Conservation (phyloP, 1,140 invertebrate genomes). For the Pseudoatta argentina region DNA sequence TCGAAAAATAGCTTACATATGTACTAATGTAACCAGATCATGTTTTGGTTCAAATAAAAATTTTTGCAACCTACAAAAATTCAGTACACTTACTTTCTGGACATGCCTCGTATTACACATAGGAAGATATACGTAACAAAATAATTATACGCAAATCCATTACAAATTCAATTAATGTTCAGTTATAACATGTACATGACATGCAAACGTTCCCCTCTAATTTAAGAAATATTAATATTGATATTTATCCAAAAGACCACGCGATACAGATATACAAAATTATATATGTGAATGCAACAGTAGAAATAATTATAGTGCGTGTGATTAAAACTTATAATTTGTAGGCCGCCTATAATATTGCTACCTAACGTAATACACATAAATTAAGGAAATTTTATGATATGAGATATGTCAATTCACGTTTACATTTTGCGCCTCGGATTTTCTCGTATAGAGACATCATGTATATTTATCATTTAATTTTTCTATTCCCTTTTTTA, state of each 20-base stretch:
- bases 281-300: not conserved
- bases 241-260: not conserved
- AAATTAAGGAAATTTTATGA: not conserved
- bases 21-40: too few species aligned
- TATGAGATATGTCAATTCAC: not conserved
- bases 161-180: not conserved
- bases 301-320: not conserved
- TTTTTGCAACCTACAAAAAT: too few species aligned
- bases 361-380: not conserved
- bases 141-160: not conserved
- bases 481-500: constrained; percentile 20
- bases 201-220: not conserved
- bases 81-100: too few species aligned
- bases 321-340: not conserved
- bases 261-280: not conserved
- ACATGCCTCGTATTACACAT: too few species aligned
- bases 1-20: too few species aligned
- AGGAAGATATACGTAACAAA: not conserved
- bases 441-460: not conserved
- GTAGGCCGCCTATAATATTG: not conserved
- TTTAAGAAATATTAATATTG: not conserved
- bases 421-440: not conserved
- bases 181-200: not conserved
- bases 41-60: too few species aligned
- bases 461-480: not conserved